phyloP scores from a whole-genome alignment of 2,113 vertebrate genomes.

The Hoplias malabaricus region DNA sequence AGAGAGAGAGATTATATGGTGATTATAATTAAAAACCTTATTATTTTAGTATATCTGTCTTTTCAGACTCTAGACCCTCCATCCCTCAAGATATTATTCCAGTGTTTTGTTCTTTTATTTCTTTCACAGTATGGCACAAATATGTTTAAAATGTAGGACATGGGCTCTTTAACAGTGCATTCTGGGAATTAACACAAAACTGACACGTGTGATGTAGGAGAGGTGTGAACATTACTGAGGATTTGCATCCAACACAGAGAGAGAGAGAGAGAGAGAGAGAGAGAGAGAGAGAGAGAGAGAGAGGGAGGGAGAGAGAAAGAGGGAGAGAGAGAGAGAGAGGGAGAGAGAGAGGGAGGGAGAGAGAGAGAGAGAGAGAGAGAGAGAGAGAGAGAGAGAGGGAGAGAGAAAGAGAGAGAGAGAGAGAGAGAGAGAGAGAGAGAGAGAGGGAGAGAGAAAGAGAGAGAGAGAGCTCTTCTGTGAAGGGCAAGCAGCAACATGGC shows the following conservation, averaged over 20 bases:
- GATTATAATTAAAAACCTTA: no score
- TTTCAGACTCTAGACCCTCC: no score
- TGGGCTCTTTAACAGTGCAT: no score
- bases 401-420: neutral
- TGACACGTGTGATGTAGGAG: neutral
- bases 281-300: constrained; percentile 21
- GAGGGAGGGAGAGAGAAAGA: constrained; percentile 21
- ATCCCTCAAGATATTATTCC: no score
- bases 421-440: neutral
- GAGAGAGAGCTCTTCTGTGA: constrained; percentile 23
- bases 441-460: neutral
- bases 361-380: constrained; percentile 2
- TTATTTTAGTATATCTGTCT: no score
- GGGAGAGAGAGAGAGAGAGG: neutral
- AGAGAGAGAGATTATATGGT: neutral
- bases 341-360: neutral
- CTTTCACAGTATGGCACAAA: no score
- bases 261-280: constrained; percentile 14
- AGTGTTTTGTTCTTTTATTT: no score
- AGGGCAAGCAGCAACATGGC: constrained; percentile 19
- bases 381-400: neutral
- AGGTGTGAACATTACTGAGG: constrained; percentile 1
- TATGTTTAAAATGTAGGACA: no score
- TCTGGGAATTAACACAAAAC: constrained; percentile 7
- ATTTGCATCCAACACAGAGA: constrained; percentile 32